Base-by-base conservation (phyloP, 2,113 vertebrate species). In the Thunnus thynnus region DNA sequence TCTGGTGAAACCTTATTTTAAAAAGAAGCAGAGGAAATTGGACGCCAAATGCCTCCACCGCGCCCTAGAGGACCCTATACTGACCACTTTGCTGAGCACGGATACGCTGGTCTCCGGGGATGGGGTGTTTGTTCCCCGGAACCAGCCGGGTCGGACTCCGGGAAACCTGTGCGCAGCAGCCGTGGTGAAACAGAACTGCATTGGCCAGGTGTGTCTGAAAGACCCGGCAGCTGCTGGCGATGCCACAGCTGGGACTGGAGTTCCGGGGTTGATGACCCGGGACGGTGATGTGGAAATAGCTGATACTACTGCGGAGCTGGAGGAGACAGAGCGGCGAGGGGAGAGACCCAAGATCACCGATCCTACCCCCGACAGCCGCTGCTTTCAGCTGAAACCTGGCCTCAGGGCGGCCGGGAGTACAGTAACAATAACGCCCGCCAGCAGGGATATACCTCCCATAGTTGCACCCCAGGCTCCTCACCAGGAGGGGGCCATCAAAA, bases 1-100 rank as follows among this genome's bases (percentile, higher is more conserved):
- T 8, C 92, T 97, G 0, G 92, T 98, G 89, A 99, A 99, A 77
- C 97, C 97, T n/a, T 97, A 96, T 90, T 98, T 99, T 87, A 99
- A 99, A 91, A 99, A 99, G 94, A 99, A 99, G 81, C 96, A 94
- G 87, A 98, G 98, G 89, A 96, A 97, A 68, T 76, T 99, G 86
- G 96, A 96, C 76, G 61, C 96, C 0, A 96, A 97, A 86, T 96
- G 97, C 20, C 89, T 99, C 67, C 92, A 94, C n/a, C 95, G 96
- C 50, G 96, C 97, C 69, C 75, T 99, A 89, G 90, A 96, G 93
- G 93, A 97, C 58, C 97, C 97, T 0, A 97, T 99, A 74, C 95
- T 99, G 17, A 98, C 94, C 84, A 97, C 96, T 58, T 78, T 99
- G 71, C 89, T 99, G 62, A 96, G 95, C 78, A 92, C 96, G 5